Evolutionary conservation across 2,797 vertebrate genomes (phyloP).

Genomic region (Perodicticus potto): DNA sequence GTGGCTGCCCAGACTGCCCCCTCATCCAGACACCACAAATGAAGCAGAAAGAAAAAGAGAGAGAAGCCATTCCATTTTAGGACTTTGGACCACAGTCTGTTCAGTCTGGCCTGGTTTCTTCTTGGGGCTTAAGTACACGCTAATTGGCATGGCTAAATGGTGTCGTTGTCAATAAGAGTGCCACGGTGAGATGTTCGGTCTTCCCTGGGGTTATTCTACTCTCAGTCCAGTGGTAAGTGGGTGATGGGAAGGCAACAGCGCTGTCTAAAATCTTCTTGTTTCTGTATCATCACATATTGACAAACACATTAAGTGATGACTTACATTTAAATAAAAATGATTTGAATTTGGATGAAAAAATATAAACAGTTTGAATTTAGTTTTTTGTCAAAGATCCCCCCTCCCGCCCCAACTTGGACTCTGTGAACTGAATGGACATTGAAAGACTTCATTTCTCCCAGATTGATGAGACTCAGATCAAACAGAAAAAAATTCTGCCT

Average conservation of each 20-base stretch:
- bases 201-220: background rate
- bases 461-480: background rate
- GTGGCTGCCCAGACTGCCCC: background rate
- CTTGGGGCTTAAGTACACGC: background rate
- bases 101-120: constrained; percentile 59
- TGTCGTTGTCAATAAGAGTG: constrained; percentile 42
- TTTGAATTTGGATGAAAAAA: background rate
- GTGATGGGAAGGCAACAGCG: background rate
- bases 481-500: background rate
- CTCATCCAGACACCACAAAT: constrained; percentile 20
- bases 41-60: constrained; percentile 51
- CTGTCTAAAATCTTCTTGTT: background rate
- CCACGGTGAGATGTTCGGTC: background rate
- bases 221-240: background rate
- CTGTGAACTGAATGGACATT: background rate
- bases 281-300: background rate
- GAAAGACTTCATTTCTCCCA: background rate
- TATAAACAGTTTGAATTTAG: background rate
- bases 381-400: background rate
- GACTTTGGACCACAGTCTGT: constrained; percentile 54
- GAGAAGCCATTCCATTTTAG: constrained; percentile 55
- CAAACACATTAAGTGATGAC: background rate
- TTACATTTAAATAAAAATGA: background rate
- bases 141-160: constrained; percentile 11
- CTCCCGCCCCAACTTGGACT: background rate